Evolutionary conservation across 2,888 invertebrate genomes (phyloP), one percentile per base, ranked within the genome.

Genomic region (Nomada lathburiana): DNA sequence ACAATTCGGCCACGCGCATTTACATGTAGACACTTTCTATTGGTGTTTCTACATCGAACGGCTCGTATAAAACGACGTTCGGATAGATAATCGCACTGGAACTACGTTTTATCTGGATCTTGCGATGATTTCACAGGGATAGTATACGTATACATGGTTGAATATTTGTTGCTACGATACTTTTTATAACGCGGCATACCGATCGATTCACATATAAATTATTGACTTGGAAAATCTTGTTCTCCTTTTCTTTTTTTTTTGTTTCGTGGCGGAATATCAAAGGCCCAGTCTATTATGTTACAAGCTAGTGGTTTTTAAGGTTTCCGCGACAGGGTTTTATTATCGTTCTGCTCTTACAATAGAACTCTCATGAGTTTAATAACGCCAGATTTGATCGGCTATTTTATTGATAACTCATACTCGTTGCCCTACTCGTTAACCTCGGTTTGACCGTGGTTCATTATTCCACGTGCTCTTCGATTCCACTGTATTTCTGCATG

Each of bases 1-100:
- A 3, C 44, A 57, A 26, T 26, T 44, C 44, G 44, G 57, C 23
- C 62, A 62, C 62, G 36, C 36, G 62, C 36, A 23, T 62, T 36
- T 23, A 20, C n/a, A n/a, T n/a, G n/a, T 10, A 16, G 10, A 10
- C 16, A 10, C 16, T 29, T 20, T 68, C 36, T 44, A 69, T 69
- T 69, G 42, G 55, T 44, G 23, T 26, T 57, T 16, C 57, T 26
- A 16, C 26, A 57, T 59, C 26, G 10, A 59, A 47, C 47, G 29
- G 47, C 26, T 44, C 26, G 7, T 70, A 59, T 57, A 20, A 44
- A 57, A 68, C 36, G 55, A 68, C 11, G 55, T 18, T 44, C 23
- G 23, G 11, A 68, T 57, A 57, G 7, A 9, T 42, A 57, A 68
- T 26, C 55, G 7, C 9, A 42, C 26, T 57, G 9, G 55, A 26